Conservation (phyloP, 2,888 invertebrate genomes). For the Myathropa florea region DNA sequence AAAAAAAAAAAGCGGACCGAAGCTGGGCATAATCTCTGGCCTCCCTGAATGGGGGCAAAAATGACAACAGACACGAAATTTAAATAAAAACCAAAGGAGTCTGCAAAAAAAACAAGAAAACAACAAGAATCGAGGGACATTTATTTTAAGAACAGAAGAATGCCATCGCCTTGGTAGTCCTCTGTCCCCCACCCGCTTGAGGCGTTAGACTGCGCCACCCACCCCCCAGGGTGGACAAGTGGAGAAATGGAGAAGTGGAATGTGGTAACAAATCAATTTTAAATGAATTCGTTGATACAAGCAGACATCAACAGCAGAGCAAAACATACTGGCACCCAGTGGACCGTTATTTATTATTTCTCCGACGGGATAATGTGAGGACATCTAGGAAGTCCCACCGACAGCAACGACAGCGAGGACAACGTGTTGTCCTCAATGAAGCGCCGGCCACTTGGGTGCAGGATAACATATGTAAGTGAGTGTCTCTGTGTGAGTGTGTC, state of each 20-base stretch:
- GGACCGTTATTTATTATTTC: constrained; percentile 32
- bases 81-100: not conserved
- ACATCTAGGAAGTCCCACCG: not conserved
- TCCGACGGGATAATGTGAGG: not conserved
- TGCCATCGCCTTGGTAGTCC: not conserved
- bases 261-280: constrained; percentile 38
- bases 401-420: not conserved
- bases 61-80: not conserved
- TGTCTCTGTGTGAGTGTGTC: not conserved
- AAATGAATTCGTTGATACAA: constrained; percentile 23
- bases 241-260: not conserved
- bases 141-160: not conserved
- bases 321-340: not conserved
- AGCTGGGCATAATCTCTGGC: not conserved
- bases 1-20: not conserved
- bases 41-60: not conserved
- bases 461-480: constrained; percentile 19
- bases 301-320: not conserved
- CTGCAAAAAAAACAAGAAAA: too few species aligned
- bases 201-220: too few species aligned
- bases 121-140: not conserved
- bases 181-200: too few species aligned
- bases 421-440: not conserved
- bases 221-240: not conserved
- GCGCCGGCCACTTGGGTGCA: constrained; percentile 3